Evolutionary conservation across 2,888 invertebrate genomes (phyloP).

Genomic region (Drosophila greeni): DNA sequence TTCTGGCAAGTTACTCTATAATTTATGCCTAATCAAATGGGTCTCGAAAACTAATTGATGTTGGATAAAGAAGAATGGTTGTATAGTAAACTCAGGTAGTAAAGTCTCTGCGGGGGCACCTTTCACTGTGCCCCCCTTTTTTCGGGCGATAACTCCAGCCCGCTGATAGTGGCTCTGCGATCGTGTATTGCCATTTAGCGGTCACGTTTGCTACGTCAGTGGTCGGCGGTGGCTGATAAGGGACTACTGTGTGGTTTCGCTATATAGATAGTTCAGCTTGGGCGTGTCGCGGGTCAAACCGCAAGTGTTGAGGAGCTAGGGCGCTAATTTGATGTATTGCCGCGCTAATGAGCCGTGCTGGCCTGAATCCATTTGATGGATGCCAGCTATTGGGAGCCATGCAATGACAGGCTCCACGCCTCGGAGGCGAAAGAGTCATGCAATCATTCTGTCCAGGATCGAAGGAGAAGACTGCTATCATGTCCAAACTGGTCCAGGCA

Average conservation of each 20-base stretch:
- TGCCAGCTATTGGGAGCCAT: background rate
- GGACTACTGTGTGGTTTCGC: conserved; percentile 2
- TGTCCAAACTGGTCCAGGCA: conserved; percentile 41
- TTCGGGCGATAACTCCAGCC: conserved; percentile 16
- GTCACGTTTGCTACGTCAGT: conserved; percentile 48
- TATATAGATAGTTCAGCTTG: conserved; percentile 3
- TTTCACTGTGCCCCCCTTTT: conserved; percentile 30
- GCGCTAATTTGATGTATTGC: conserved; percentile 57
- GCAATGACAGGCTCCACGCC: conserved; percentile 30
- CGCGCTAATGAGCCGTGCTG: conserved; percentile 20
- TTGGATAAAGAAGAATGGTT: background rate
- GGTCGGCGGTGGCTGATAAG: conserved; percentile 30
- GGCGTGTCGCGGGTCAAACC: conserved; percentile 17
- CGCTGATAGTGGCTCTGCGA: conserved; percentile 16
- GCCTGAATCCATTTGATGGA: conserved; percentile 24
- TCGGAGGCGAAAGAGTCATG: conserved; percentile 11
- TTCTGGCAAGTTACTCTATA: conserved; percentile 2
- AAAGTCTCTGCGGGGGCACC: conserved; percentile 9
- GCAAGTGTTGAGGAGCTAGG: conserved; percentile 5
- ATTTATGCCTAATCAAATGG: conserved; percentile 22
- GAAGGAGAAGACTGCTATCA: conserved; percentile 3
- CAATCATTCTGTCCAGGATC: conserved; percentile 33
- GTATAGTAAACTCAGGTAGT: background rate
- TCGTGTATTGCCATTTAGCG: conserved; percentile 53
- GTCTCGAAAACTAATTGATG: conserved; percentile 3